Base-by-base conservation (phyloP, 2,888 invertebrate species). In the Sipha maydis region DNA sequence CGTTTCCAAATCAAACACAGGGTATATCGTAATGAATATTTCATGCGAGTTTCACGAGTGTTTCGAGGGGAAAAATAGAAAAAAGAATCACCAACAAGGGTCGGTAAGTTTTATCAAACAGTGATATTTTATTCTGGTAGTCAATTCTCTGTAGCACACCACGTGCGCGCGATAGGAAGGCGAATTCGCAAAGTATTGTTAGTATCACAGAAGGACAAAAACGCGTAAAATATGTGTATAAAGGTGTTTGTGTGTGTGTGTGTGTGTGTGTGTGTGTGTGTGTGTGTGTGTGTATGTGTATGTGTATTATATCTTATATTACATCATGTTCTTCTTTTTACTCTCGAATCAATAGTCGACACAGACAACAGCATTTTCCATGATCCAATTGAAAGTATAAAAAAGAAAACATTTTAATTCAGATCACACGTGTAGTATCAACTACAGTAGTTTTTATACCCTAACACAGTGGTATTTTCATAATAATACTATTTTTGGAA, bases 11-110 rank as follows among this genome's bases (percentile, higher is more conserved):
- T 78, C 77, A 67, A 77, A 78, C 67, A 77, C 77, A 41, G 17
- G 17, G 85, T 25, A 21, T 77, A 77, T 67, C 69, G 67, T 77
- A 85, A 85, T 85, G 85, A 85, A 85, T 85, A 85, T 85, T 85
- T 85, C 85, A 85, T 85, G 85, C 48, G 77, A 69, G 41, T 67
- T 85, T 41, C 77, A 25, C 31, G 67, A 61, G 67, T 85, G 56
- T 77, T 41, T 67, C 41, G 25, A 14, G n/a, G 11, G 4, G 56
- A 75, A 77, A 21, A 31, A 56, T 34, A 21, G 34, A 25, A 71
- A 83, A 83, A 79, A 71, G 67, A 48, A 48, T 69, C 71, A 25
- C 67, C 82, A 31, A 41, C 69, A 14, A 69, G 67, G 48, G 48
- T 71, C 31, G 9, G 83, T 48, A 48, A 83, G 71, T 83, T 83